Percentiles rank a stretch among this genome's conserved stretches.
Conservation (phyloP, 2,797 vertebrate species). For the Chrysocyon brachyurus region DNA sequence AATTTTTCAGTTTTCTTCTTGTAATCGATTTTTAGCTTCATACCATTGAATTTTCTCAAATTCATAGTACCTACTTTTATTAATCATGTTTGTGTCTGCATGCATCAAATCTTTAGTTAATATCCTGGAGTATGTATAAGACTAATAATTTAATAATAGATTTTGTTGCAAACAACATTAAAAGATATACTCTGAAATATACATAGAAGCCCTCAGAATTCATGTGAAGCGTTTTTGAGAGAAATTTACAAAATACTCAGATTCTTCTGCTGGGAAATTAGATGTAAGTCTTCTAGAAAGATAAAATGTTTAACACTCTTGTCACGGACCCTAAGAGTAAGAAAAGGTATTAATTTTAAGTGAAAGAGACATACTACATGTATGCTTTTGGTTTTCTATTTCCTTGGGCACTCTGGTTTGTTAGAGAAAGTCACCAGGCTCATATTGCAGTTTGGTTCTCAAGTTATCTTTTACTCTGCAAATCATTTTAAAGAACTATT, state of each 20-base stretch:
- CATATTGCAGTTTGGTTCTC: not conserved
- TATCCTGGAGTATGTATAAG: not conserved
- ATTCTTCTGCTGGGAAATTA: not conserved
- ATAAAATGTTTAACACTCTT: not conserved
- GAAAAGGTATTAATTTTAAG: not conserved
- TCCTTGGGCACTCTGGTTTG: not conserved
- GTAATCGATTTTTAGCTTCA: not conserved
- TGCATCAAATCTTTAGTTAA: not conserved
- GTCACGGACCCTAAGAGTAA: not conserved
- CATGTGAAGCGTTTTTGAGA: not conserved
- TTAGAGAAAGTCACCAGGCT: not conserved
- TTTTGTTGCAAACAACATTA: not conserved
- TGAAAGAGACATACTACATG: not conserved
- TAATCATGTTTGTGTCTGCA: not conserved
- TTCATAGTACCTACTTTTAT: not conserved
- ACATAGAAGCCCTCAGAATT: not conserved
- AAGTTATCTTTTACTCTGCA: not conserved
- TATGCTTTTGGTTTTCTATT: not conserved
- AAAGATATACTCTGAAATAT: not conserved
- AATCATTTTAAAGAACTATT: not conserved
- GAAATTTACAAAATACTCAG: not conserved
- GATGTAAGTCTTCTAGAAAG: not conserved
- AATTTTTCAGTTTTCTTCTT: not conserved
- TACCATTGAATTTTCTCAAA: not conserved
- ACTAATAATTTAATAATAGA: not conserved